Conservation (phyloP, 2,113 vertebrate genomes). For the Alexandromys fortis region DNA sequence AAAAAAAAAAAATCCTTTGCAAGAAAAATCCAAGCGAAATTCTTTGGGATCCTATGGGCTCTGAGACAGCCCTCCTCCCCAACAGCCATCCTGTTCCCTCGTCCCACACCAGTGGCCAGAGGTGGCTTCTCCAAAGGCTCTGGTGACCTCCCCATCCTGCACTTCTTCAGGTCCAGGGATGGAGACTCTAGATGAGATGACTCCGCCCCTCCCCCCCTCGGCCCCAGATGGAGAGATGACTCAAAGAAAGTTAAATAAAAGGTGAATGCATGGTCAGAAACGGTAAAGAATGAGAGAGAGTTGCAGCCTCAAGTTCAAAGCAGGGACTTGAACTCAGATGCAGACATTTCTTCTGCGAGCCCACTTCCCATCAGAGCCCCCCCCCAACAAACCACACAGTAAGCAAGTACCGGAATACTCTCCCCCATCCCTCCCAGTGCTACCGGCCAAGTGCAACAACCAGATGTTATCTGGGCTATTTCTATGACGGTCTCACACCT, state of each 20-base stretch:
- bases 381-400: neutral
- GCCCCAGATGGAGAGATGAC: slow-evolving; percentile 68
- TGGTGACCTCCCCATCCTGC: slow-evolving; percentile 50
- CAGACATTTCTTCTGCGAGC: neutral
- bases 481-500: slow-evolving; percentile 69
- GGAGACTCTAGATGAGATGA: slow-evolving; percentile 72
- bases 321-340: slow-evolving; percentile 57
- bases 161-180: slow-evolving; percentile 52
- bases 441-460: accelerated
- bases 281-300: slow-evolving; percentile 73
- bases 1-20: slow-evolving; percentile 65
- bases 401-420: neutral
- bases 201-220: neutral
- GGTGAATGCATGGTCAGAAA: slow-evolving; percentile 74
- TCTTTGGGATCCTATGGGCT: slow-evolving; percentile 57
- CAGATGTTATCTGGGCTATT: neutral
- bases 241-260: slow-evolving; percentile 70
- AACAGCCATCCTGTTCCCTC: slow-evolving; percentile 34
- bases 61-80: slow-evolving; percentile 6
- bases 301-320: slow-evolving; percentile 62
- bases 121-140: neutral
- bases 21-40: slow-evolving; percentile 66
- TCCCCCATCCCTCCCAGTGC: neutral
- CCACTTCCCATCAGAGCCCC: neutral
- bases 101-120: neutral